phyloP scores from a whole-genome alignment of 92 coral and sea anemone species.

The Phymanthus crucifer region DNA sequence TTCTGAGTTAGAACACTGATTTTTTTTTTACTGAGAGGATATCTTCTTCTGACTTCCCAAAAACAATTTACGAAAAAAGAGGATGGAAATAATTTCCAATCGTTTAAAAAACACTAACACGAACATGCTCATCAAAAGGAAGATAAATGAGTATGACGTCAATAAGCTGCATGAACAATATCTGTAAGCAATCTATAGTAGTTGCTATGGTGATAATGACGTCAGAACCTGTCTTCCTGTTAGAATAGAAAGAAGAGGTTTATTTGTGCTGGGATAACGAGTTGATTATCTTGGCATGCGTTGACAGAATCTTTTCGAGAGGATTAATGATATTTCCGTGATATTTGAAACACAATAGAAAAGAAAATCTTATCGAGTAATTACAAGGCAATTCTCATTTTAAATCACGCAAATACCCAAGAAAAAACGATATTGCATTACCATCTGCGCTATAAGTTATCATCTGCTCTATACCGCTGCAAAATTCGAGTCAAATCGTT shows the following conservation, averaged over 20 bases:
- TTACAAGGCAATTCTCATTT: too few species aligned
- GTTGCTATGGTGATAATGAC: slow-evolving; percentile 3
- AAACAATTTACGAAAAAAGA: too few species aligned
- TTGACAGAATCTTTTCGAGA: not conserved
- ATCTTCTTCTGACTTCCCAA: too few species aligned
- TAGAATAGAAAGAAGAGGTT: not conserved
- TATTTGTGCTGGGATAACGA: not conserved
- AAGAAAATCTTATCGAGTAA: too few species aligned
- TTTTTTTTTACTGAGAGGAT: too few species aligned
- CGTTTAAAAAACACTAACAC: not conserved
- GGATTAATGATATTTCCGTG: not conserved
- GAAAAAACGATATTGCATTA: too few species aligned
- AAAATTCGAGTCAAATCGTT: too few species aligned
- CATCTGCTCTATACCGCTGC: too few species aligned
- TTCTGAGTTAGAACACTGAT: too few species aligned
- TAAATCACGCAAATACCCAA: too few species aligned
- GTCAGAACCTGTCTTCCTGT: not conserved
- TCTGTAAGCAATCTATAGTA: not conserved
- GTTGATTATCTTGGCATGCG: not conserved
- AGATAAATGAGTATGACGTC: not conserved
- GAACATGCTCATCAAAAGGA: not conserved
- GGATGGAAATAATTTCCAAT: not conserved
- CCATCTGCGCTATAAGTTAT: too few species aligned
- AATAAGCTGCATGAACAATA: not conserved
- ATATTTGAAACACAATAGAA: too few species aligned